phyloP scores from a whole-genome alignment of 2,113 vertebrate species.

The Larimichthys crocea region DNA sequence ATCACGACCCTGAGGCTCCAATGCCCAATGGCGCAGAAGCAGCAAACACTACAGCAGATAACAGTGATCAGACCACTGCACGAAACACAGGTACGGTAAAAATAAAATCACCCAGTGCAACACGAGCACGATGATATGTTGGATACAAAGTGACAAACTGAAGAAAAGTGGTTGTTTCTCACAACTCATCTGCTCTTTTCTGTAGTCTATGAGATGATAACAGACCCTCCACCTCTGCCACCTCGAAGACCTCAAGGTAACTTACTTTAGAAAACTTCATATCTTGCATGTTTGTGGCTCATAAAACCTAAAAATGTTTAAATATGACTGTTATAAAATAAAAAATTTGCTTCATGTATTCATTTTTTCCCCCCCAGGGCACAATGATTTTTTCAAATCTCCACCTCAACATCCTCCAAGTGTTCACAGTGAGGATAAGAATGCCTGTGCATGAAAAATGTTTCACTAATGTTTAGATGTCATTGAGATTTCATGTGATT shows the following conservation, averaged over 20 bases:
- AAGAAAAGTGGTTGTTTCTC: neutral
- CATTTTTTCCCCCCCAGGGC: neutral
- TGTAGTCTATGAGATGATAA: conserved; percentile 52
- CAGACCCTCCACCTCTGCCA: conserved; percentile 40
- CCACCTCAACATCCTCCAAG: neutral
- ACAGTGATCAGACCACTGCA: neutral
- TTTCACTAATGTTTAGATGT: neutral
- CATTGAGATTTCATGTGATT: neutral
- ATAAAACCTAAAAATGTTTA: neutral
- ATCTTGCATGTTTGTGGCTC: neutral
- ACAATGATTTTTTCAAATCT: neutral
- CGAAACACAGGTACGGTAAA: conserved; percentile 50
- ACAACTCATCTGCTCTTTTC: neutral
- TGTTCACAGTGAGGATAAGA: conserved; percentile 42
- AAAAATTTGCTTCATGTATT: neutral
- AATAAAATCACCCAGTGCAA: neutral
- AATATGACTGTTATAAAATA: neutral
- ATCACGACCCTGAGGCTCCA: conserved; percentile 36
- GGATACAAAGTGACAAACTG: no score
- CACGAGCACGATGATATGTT: neutral
- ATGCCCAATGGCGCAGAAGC: neutral
- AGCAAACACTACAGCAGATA: rapidly evolving
- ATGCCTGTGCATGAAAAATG: neutral
- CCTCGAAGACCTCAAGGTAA: conserved; percentile 46
- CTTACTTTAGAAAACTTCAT: neutral